Base-by-base conservation (phyloP, 2,797 vertebrate genomes). In the Macrochelys suwanniensis region DNA sequence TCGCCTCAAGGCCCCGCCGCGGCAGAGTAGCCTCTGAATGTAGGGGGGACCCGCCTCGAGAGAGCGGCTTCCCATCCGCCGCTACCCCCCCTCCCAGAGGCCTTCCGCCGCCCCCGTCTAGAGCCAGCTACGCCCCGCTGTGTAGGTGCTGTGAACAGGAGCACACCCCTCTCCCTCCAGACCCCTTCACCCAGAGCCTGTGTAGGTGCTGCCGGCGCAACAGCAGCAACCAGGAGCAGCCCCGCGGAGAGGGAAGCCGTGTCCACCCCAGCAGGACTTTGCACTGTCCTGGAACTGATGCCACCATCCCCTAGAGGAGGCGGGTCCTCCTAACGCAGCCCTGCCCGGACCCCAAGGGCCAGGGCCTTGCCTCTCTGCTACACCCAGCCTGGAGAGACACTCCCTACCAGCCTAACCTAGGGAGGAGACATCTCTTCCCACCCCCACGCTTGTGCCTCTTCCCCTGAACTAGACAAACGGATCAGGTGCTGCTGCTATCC, bases 401-500 rank as follows among this genome's bases (percentile, higher is more conserved):
- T 57, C 4, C 25, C 6, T 28, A 28, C 25, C 56, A 26, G 26
- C 65, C 65, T 37, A 37, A 37, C 8, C n/a, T 11, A 68, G n/a
- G 33, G 16, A n/a, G 65, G n/a, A 68, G 65, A 37, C n/a, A 37
- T 11, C n/a, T 21, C n/a, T 68, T 68, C 65, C 19, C 19, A 19
- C 53, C 65, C 51, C 82, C 3, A 51, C 47, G 45, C 45, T 78
- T 9, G 84, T n/a, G 89, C 92, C 92, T 89, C 71, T 54, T 50
- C 84, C 47, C 84, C 89, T 85, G 49, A 81, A 23, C 42, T 9
- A 54, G 78, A 65, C 33, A 65, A 65, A 85, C 74, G 68, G 90
- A 86, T 90, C 90, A 65, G 80, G 28, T 85, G 85, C 85, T 51
- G 85, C 88, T 85, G 82, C 80, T 83, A 50, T 77, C 76, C 56